Conservation (phyloP, 2,888 invertebrate genomes). For the Fragum whitleyi region DNA sequence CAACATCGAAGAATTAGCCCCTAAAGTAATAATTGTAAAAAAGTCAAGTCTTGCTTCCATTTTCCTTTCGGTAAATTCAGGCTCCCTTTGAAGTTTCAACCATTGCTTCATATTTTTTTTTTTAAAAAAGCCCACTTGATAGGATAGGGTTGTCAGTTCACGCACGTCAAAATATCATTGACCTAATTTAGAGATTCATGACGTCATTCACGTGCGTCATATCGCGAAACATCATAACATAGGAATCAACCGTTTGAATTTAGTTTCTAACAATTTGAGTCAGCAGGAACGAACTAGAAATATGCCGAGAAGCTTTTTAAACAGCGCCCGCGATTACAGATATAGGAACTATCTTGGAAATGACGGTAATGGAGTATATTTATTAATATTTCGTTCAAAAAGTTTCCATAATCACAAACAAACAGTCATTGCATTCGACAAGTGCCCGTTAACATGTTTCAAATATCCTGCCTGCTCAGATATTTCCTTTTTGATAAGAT, state of each 20-base stretch:
- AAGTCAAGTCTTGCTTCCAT: no score
- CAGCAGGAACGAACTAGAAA: constrained; percentile 32
- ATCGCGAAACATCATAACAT: constrained; percentile 15
- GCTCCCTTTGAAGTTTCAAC: no score
- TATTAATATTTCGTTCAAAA: not conserved
- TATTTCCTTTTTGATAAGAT: no score
- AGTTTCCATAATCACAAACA: not conserved
- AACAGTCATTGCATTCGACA: constrained; percentile 19
- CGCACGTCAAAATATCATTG: not conserved
- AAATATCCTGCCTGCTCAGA: no score
- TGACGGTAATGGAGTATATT: constrained; percentile 54
- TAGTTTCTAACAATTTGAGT: not conserved
- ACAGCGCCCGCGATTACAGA: constrained; percentile 73
- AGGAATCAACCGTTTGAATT: not conserved
- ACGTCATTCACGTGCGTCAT: constrained; percentile 29
- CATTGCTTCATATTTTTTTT: no score
- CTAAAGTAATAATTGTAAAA: no score
- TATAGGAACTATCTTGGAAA: constrained; percentile 68
- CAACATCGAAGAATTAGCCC: no score
- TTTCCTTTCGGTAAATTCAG: no score
- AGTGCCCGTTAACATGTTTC: constrained; percentile 51
- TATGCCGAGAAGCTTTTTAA: constrained; percentile 77
- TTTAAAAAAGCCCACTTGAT: no score
- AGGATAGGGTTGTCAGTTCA: no score
- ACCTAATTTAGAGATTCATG: not conserved